Base-by-base conservation (phyloP, 2,797 vertebrate genomes). In the Phalloptychus januarius region DNA sequence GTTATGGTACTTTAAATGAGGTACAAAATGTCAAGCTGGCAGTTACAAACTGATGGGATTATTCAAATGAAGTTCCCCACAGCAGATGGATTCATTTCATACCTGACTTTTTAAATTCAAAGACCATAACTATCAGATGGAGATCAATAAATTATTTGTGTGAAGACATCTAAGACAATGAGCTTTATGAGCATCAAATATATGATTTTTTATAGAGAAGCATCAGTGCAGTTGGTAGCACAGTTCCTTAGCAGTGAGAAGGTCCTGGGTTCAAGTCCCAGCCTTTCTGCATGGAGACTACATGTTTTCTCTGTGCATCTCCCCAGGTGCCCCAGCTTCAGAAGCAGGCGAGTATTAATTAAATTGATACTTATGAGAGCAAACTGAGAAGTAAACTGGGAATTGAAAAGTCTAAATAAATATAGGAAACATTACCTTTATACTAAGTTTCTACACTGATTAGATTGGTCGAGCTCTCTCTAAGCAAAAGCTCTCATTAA, bases 401-500 rank as follows among this genome's bases (percentile, higher is more conserved):
- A 42, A 10, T 50, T 50, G 54, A 54, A 15, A 71, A 71, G 44
- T 18, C 38, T 20, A 58, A 74, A 45, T 58, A 45, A 74, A 42
- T 20, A 42, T 31, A 31, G 44, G 5, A 45, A 63, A 46, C 15
- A 42, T 28, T 16, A 8, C n/a, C 12, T 56, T 20, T 74, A 25
- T 16, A 40, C n/a, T 28, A 20, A 42, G 23, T 44, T 42, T n/a
- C 42, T 69, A 13, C 65, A 44, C n/a, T 42, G 52, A 58, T 63
- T 45, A 33, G 20, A 33, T 63, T 18, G 7, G 42, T 11, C 2
- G 23, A 76, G 65, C 10, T 50, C 33, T n/a, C 3, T 67, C 10
- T n/a, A 50, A 76, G 31, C 20, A 65, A 12, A 76, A 50, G 23
- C 2, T 23, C 7, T 54, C 70, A 76, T 70, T 54, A 69, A 76